Base-by-base conservation (phyloP, 2,113 vertebrate genomes). In the Microcebus ravelobensis region DNA sequence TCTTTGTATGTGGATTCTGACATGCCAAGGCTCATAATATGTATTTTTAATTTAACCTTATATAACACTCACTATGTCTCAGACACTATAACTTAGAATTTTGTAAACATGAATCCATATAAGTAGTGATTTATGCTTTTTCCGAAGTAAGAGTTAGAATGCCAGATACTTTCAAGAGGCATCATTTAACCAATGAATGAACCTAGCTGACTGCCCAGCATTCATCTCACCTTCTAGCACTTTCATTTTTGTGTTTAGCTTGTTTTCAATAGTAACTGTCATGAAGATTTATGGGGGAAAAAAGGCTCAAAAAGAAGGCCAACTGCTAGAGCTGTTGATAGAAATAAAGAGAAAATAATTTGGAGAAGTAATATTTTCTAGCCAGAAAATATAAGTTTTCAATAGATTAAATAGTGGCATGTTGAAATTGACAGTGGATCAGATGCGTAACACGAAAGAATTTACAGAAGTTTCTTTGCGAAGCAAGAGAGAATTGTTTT, bases 41-140 rank as follows among this genome's bases (percentile, higher is more conserved):
- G 11, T 67, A 87, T 71, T 92, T n/a, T 87, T 61, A n/a, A n/a
- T 48, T 82, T 90, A 55, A 90, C 90, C 67, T 86, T 65, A 59
- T 52, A 77, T 73, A 21, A 67, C 39, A 23, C 88, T 74, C 89
- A 88, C 73, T 79, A 10, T 61, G 13, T 83, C 18, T 13, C 81
- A 61, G 48, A 83, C 50, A 80, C 6, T 63, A 39, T 91, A 70
- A 70, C 34, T 89, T 89, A 94, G 12, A 81, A 82, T n/a, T 86
- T 76, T 82, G 23, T 27, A 77, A 86, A 76, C 86, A 65, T 45
- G 52, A 93, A 83, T 21, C 23, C 21, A 71, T 36, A 36, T 82
- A 52, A 29, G 10, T 71, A 65, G 2, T 48, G n/a, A 83, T 61
- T 65, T 92, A n/a, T 68, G 59, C 29, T 61, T 92, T 96, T 94